These are phyloP conservation scores for Plebejus melissa DNA, from an alignment of 2,888 invertebrate species.

Conservation along the genomic window DNA sequence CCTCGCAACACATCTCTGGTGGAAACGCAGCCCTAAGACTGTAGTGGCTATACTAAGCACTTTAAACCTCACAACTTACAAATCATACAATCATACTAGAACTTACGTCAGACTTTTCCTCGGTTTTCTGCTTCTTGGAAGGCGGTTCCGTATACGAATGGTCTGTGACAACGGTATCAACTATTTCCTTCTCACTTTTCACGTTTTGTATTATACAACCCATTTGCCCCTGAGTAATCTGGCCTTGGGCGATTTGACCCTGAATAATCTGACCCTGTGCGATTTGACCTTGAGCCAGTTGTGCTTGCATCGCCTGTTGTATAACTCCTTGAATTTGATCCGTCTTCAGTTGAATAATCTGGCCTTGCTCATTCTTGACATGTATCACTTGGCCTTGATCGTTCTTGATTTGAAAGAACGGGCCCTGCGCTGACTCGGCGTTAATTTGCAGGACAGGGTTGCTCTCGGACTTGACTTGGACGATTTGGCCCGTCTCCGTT, in stretches of 20 bases:
- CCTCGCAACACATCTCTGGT: no score
- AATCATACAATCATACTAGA: neutral
- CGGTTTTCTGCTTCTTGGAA: constrained; percentile 58
- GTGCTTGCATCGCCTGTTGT: constrained; percentile 45
- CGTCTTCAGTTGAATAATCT: constrained; percentile 65
- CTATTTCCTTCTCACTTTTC: constrained; percentile 44
- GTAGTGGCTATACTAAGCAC: neutral
- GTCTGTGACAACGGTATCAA: constrained; percentile 54
- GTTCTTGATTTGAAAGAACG: constrained; percentile 68
- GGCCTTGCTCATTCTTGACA: constrained; percentile 69
- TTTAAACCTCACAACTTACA: neutral
- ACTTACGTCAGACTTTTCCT: constrained; percentile 58
- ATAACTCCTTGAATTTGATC: constrained; percentile 59
- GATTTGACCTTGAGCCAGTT: neutral
- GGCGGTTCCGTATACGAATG: constrained; percentile 69
- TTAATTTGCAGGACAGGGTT: constrained; percentile 61
- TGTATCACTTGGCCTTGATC: constrained; percentile 70
- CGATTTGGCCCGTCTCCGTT: constrained; percentile 70
- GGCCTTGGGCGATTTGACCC: neutral
- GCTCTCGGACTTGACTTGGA: constrained; percentile 63
- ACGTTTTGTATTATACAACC: constrained; percentile 48
- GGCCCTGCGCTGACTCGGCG: constrained; percentile 49
- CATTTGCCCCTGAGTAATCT: constrained; percentile 46
- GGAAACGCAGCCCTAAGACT: no score
- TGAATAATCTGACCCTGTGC: neutral